Conservation (phyloP, 2,888 invertebrate species). For the Platycnemis pennipes region DNA sequence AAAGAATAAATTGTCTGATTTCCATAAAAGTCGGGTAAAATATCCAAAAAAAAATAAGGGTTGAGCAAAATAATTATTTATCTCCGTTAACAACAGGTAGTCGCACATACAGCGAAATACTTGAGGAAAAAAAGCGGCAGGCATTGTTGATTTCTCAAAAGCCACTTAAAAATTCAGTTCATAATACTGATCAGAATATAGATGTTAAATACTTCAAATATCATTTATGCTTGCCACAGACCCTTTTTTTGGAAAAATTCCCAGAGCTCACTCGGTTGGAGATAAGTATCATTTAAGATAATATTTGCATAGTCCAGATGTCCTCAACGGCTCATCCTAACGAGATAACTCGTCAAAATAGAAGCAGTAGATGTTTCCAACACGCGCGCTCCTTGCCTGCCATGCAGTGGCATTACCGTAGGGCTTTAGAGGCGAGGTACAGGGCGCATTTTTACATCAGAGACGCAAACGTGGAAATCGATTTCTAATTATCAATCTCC, state of each 20-base stretch:
- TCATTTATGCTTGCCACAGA: not conserved
- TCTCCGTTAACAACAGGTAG: too few relatives aligned
- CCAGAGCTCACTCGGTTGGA: not conserved
- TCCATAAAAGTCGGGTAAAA: too few relatives aligned
- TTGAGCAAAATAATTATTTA: too few relatives aligned
- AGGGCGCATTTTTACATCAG: not conserved
- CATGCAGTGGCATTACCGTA: not conserved
- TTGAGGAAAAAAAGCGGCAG: too few relatives aligned
- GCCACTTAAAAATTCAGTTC: too few relatives aligned
- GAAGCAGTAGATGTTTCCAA: not conserved
- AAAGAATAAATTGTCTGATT: too few relatives aligned
- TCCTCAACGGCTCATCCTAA: not conserved
- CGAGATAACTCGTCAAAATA: not conserved
- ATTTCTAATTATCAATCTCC: conserved; percentile 6
- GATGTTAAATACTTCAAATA: not conserved
- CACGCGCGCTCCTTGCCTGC: not conserved
- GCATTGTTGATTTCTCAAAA: too few relatives aligned
- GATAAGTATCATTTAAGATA: not conserved
- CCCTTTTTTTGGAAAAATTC: not conserved
- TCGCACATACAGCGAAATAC: too few relatives aligned
- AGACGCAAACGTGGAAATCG: not conserved
- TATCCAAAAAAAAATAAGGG: too few relatives aligned
- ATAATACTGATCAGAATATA: not conserved
- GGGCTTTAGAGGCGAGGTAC: not conserved
- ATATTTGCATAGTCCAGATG: not conserved